Conservation (phyloP, 2,888 invertebrate genomes). For the Antitype chi region DNA sequence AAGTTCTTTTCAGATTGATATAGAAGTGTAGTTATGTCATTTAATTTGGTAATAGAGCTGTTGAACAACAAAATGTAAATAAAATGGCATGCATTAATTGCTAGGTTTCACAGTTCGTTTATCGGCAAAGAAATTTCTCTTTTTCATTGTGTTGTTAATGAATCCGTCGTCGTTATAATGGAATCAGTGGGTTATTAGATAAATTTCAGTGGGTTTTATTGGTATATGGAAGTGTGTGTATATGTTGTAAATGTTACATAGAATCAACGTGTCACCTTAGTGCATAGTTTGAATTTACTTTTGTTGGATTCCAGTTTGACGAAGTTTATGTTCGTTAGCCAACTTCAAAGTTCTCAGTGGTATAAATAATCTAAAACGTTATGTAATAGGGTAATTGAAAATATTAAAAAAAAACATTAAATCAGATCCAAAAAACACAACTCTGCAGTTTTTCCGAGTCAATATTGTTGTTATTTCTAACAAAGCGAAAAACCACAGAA, state of each 20-base stretch:
- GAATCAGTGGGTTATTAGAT: slow-evolving; percentile 54
- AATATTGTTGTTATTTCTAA: background rate
- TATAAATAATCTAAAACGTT: background rate
- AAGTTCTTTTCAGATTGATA: slow-evolving; percentile 63
- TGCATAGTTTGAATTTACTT: background rate
- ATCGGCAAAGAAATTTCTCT: slow-evolving; percentile 69
- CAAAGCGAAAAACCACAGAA: background rate
- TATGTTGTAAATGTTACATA: background rate
- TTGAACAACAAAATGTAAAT: slow-evolving; percentile 82
- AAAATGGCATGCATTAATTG: slow-evolving; percentile 85
- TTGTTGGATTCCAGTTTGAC: background rate
- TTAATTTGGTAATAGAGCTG: slow-evolving; percentile 50
- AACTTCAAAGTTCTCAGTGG: background rate
- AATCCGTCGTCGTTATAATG: slow-evolving; percentile 65
- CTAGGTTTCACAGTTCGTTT: slow-evolving; percentile 84
- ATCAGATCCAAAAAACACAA: background rate
- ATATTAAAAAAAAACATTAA: background rate
- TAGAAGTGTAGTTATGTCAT: slow-evolving; percentile 61
- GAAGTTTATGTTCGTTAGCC: background rate
- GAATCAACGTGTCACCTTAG: background rate
- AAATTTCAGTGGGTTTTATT: slow-evolving; percentile 36
- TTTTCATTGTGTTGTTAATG: slow-evolving; percentile 72
- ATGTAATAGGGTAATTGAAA: background rate
- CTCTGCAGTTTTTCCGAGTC: background rate
- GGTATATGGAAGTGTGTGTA: slow-evolving; percentile 1